Conservation (phyloP, 2,797 vertebrate species). For the Austrolebias charrua region DNA sequence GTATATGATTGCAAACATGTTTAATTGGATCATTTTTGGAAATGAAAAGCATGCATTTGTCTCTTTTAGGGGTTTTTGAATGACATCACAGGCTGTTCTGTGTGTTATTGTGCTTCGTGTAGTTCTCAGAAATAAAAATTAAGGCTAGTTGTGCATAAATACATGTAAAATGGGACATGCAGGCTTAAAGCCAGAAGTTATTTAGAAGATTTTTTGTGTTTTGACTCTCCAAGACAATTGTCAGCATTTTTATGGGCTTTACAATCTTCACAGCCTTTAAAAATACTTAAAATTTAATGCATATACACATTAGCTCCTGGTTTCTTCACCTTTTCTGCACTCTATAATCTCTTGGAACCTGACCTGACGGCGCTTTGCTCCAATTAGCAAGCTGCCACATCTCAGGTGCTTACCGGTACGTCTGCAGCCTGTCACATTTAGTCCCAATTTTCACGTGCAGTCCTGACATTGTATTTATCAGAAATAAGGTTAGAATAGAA, state of each 20-base stretch:
- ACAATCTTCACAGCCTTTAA: too few relatives aligned
- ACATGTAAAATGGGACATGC: slow-evolving; percentile 50
- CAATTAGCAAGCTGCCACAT: slow-evolving; percentile 61
- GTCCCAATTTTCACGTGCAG: slow-evolving; percentile 10
- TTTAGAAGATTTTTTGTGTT: slow-evolving; percentile 1
- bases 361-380: slow-evolving; percentile 66
- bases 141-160: slow-evolving; percentile 54
- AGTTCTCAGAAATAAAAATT: slow-evolving; percentile 76
- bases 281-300: too few relatives aligned
- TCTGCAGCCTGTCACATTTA: slow-evolving; percentile 54
- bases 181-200: slow-evolving; percentile 37
- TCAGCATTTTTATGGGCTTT: too few relatives aligned
- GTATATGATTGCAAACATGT: slow-evolving; percentile 19
- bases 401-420: slow-evolving; percentile 53
- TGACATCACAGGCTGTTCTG: slow-evolving; percentile 45
- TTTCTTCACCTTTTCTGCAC: slow-evolving; percentile 36
- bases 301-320: slow-evolving; percentile 17
- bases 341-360: slow-evolving; percentile 67
- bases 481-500: too few relatives aligned
- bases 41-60: slow-evolving; percentile 48
- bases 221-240: too few relatives aligned
- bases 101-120: slow-evolving; percentile 43
- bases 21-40: slow-evolving; percentile 53
- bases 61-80: slow-evolving; percentile 52
- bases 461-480: neutral